phyloP scores from a whole-genome alignment of 64 coral and sea anemone species.

The Pocillopora damicornis region DNA sequence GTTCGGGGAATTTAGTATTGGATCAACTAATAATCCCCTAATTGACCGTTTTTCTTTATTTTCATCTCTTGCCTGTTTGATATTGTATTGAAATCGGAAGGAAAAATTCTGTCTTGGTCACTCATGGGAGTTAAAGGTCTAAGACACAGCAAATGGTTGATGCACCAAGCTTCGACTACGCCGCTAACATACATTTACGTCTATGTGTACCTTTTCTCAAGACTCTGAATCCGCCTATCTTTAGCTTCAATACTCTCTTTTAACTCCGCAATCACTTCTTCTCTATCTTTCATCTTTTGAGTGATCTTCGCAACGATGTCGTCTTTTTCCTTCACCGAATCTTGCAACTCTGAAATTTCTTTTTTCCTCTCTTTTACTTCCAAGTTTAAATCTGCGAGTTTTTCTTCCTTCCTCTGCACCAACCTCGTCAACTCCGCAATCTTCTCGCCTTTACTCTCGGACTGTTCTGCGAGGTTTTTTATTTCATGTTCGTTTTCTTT shows the following conservation, averaged over 20 bases:
- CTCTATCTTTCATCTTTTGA: constrained; percentile 27
- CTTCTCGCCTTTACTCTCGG: constrained; percentile 65
- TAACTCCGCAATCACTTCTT: constrained; percentile 39
- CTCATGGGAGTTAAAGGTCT: no score
- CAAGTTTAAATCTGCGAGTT: constrained; percentile 59
- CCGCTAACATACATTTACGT: no score
- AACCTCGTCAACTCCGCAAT: constrained; percentile 46
- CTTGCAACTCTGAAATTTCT: constrained; percentile 12
- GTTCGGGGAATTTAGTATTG: no score
- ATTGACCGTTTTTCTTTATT: no score
- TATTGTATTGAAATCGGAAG: no score
- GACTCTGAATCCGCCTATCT: constrained; percentile 31
- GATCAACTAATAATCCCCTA: no score
- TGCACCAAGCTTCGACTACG: no score
- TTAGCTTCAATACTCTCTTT: constrained; percentile 18
- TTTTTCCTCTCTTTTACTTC: constrained; percentile 15
- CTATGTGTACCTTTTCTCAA: constrained; percentile 33
- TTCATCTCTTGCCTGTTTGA: no score
- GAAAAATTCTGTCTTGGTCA: no score
- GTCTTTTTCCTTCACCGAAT: constrained; percentile 41
- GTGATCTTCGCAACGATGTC: constrained; percentile 26
- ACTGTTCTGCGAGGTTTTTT: constrained; percentile 18
- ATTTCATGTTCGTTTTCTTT: constrained; percentile 44
- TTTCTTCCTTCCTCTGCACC: constrained; percentile 70
- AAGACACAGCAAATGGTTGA: no score